Conservation (phyloP, 2,113 vertebrate species). For the Stigmatopora argus region DNA sequence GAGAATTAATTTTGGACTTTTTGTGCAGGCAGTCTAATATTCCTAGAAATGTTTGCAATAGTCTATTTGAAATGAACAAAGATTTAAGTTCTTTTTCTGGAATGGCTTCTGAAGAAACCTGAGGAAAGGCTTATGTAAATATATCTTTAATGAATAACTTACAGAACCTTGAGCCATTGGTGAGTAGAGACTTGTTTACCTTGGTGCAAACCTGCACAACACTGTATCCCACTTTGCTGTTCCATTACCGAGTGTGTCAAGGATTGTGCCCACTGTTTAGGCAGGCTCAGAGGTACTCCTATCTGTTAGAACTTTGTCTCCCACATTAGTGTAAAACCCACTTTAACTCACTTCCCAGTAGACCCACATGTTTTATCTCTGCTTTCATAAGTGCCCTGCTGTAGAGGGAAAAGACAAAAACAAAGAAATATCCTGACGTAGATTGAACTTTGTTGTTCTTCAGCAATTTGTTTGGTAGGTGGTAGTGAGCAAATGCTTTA, state of each 20-base stretch:
- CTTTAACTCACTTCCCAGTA: slow-evolving; percentile 57
- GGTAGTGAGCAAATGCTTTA: slow-evolving; percentile 62
- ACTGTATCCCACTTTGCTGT: slow-evolving; percentile 54
- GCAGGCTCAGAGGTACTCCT: slow-evolving; percentile 64
- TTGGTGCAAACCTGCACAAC: slow-evolving; percentile 44
- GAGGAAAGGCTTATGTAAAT: slow-evolving; percentile 25
- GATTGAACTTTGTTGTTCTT: slow-evolving; percentile 72
- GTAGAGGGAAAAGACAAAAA: slow-evolving; percentile 58
- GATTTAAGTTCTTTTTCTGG: slow-evolving; percentile 27
- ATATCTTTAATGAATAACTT: slow-evolving; percentile 64
- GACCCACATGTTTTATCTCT: slow-evolving; percentile 55
- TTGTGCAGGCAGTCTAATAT: not conserved
- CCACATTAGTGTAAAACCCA: slow-evolving; percentile 61
- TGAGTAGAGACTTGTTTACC: slow-evolving; percentile 58
- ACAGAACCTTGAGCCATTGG: slow-evolving; percentile 38
- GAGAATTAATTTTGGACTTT: not conserved
- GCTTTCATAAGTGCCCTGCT: slow-evolving; percentile 62
- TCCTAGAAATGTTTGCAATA: not conserved
- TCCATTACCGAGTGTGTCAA: slow-evolving; percentile 68
- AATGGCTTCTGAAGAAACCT: slow-evolving; percentile 34
- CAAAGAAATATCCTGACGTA: slow-evolving; percentile 62
- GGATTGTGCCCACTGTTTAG: slow-evolving; percentile 68
- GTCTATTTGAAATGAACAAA: slow-evolving; percentile 9
- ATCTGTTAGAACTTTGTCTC: slow-evolving; percentile 55
- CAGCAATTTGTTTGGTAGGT: slow-evolving; percentile 64